Base-by-base conservation (phyloP, 2,113 vertebrate genomes). In the Embiotoca jacksoni region DNA sequence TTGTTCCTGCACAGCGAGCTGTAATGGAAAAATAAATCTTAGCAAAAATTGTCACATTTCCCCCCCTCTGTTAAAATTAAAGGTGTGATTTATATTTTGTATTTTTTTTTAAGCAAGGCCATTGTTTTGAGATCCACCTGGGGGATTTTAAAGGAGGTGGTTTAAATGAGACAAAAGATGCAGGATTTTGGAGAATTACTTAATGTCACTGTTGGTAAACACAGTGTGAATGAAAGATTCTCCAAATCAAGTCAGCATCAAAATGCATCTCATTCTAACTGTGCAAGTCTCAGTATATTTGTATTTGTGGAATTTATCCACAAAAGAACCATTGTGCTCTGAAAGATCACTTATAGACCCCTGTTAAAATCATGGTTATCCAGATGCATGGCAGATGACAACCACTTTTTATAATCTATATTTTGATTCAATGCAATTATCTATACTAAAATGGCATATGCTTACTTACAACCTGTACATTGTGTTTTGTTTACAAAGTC, bases 271-370 rank as follows among this genome's bases (percentile, higher is more conserved):
- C 66, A 58, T 72, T 67, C 75, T 88, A 72, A 72, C 86, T 65
- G 41, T 76, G 68, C 78, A 75, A 88, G 87, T 85, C 90, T 82
- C 87, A 68, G 59, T 75, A 72, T 75, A 61, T 80, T 88, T 86
- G 35, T 83, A 44, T 44, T 44, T 23, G 23, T 23, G 23, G 23
- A 23, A 23, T 23, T 23, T 23, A 23, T 23, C 23, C 23, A 23
- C 23, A 23, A 23, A 23, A 23, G 23, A 23, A 23, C 23, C 23
- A 23, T 23, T 23, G 23, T 23, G 23, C 23, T 23, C 23, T 23
- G 23, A 23, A 23, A 1, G 23, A 23, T 23, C 23, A 23, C 23
- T 23, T 23, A 23, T 23, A 23, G 23, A 23, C 23, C 23, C 23
- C 23, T 23, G 23, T 23, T 23, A 23, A 23, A 23, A 23, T 23